Evolutionary conservation across 2,797 vertebrate species (phyloP), one percentile per base, ranked within the genome.

Genomic region (Coreius guichenoti): DNA sequence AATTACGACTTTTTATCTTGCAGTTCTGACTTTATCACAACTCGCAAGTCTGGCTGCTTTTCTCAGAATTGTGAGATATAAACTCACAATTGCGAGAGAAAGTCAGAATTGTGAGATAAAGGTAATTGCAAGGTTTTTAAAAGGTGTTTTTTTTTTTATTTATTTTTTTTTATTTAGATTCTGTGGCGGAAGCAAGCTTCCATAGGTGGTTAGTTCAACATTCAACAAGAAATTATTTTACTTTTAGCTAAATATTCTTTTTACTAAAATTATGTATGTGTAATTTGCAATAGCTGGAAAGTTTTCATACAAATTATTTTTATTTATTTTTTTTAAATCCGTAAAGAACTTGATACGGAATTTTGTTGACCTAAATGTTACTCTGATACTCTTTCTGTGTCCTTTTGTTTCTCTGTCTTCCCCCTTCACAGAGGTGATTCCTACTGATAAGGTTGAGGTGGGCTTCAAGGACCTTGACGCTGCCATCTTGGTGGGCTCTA

Each of bases 391-490:
- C 19, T 12, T 11, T 51, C 26, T 80, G 23, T 54, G 21, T 63
- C 4, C 13, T 68, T 21, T 21, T 23, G 2, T 78, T 77, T 81
- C 8, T 82, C 11, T 36, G 49, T 70, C 58, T 47, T 43, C 12
- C 88, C 1, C 19, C 21, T 88, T 89, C 84, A 82, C 89, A 99
- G 98, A 98, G 86, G 94, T 99, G 84, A 93, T 98, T 76, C 93
- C 96, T 89, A 99, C 97, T 19, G 97, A 98, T 93, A 97, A 97
- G 90, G 98, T 97, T 88, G 97, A 98, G 56, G 93, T 97, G 81
- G 98, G 95, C 68, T 99, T 99, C 93, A 97, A 97, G 93, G 96
- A 97, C 86, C 93, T 99, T 86, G 98, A 99, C n/a, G 90, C 96
- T 16, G 98, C 98, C 82, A 94, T 99, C 91, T 91, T 99, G 92